A percentile compares a stretch with the other conserved stretches of the same genome.
These are phyloP conservation scores for Sebastes iracundus DNA, from an alignment of 2,797 vertebrate species.

Conservation along the genomic window DNA sequence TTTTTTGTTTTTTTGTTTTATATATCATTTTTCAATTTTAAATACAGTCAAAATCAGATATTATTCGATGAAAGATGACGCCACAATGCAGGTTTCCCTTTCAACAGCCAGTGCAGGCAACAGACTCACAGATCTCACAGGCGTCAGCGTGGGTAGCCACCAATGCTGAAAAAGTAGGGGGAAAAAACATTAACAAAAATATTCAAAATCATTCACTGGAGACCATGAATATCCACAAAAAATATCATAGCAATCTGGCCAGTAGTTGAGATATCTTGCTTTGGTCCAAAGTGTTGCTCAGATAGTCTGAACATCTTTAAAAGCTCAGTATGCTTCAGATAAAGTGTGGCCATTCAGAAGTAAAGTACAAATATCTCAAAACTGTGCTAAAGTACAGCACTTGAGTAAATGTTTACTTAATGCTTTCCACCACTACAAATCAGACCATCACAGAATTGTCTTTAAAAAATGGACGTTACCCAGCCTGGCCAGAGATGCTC, in stretches of 20 bases:
- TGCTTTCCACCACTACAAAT: not conserved
- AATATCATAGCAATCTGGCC: not conserved
- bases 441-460: not conserved
- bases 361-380: not conserved
- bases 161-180: conserved; percentile 7
- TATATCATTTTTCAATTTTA: not conserved
- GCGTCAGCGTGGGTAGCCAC: conserved; percentile 10
- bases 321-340: not conserved
- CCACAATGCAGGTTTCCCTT: not conserved
- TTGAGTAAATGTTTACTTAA: not conserved
- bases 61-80: not conserved
- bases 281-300: not conserved
- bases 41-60: not conserved
- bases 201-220: not conserved
- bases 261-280: not conserved
- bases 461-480: conserved; percentile 12
- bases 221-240: not conserved
- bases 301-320: not conserved
- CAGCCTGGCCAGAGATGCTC: conserved; percentile 36
- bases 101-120: conserved; percentile 61
- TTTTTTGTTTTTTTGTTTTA: not conserved
- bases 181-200: not conserved
- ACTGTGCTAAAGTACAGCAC: not conserved
- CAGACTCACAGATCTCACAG: conserved; percentile 60
- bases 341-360: not conserved